Evolutionary conservation across 2,113 vertebrate genomes (phyloP).

Genomic region (Gracilinanus agilis): DNA sequence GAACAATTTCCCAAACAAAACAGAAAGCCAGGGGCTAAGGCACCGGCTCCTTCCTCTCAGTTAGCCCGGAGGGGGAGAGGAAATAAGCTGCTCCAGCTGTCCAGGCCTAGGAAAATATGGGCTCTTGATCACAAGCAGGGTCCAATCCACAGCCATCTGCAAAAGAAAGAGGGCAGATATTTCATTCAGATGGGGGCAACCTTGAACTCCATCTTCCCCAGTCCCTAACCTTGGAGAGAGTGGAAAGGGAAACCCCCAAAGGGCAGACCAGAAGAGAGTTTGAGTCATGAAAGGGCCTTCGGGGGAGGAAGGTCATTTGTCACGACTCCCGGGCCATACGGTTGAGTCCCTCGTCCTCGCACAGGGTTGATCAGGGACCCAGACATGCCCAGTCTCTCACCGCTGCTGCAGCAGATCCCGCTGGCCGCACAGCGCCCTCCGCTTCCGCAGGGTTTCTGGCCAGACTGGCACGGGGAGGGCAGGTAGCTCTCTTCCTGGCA

Average conservation of each 20-base stretch:
- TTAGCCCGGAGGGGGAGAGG: neutral
- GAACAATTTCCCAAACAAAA: neutral
- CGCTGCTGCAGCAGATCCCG: slow-evolving; percentile 89
- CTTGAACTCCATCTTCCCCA: accelerated
- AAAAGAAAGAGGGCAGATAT: neutral
- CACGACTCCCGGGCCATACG: neutral
- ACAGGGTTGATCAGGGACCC: neutral
- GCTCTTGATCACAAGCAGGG: slow-evolving; percentile 77
- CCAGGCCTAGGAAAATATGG: slow-evolving; percentile 50
- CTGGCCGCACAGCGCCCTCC: slow-evolving; percentile 88
- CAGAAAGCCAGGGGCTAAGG: neutral
- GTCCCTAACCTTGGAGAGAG: neutral
- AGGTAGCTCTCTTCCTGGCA: slow-evolving; percentile 89
- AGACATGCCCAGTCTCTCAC: slow-evolving; percentile 70
- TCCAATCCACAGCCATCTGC: slow-evolving; percentile 80
- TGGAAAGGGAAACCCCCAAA: neutral
- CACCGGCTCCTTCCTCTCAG: neutral
- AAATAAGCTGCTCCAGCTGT: neutral
- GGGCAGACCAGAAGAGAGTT: neutral
- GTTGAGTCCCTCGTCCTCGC: neutral
- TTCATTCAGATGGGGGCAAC: accelerated
- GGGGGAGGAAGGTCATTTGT: neutral
- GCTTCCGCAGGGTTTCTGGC: slow-evolving; percentile 87
- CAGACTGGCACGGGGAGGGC: slow-evolving; percentile 86
- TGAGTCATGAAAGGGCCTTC: neutral